Evolutionary conservation across 1,140 invertebrate species (phyloP).

Genomic region (Pseudomyrmex cubaensis): DNA sequence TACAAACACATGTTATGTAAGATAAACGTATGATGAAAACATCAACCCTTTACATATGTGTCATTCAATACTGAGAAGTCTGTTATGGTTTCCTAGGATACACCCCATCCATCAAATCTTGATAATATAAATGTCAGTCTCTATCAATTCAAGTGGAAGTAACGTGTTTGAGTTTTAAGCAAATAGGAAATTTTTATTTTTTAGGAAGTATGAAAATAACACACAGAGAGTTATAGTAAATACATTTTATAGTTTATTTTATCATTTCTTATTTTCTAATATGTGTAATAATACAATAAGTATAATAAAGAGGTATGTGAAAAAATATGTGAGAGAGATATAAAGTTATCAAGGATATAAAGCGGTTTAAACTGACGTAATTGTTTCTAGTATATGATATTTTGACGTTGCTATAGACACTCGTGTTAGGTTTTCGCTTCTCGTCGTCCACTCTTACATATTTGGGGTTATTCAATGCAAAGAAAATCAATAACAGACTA

Average conservation of each 20-base stretch:
- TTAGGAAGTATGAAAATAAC: not conserved
- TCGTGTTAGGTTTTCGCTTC: not conserved
- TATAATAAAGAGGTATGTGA: not conserved
- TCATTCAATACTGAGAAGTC: conserved; percentile 28
- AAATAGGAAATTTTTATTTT: conserved; percentile 8
- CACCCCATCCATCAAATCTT: not conserved
- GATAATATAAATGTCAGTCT: conserved; percentile 13
- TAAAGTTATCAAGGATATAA: not conserved
- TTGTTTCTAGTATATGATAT: conserved; percentile 1
- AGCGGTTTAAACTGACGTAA: conserved; percentile 16
- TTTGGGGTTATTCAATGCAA: conserved; percentile 54
- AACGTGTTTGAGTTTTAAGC: not conserved
- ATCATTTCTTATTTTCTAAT: not conserved
- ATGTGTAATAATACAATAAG: not conserved
- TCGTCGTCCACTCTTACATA: conserved; percentile 15
- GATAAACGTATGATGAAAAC: conserved; percentile 33
- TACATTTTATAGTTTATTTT: conserved; percentile 17
- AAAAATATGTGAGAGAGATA: not conserved
- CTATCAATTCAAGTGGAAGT: conserved; percentile 2
- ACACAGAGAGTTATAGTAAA: not conserved
- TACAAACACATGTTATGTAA: conserved; percentile 6
- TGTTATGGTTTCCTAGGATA: conserved; percentile 67
- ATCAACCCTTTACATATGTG: not conserved
- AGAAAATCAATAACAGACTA: conserved; percentile 75
- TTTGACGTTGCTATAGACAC: not conserved